Evolutionary conservation across 1,140 invertebrate genomes (phyloP).

Genomic region (Phymastichus coffea): DNA sequence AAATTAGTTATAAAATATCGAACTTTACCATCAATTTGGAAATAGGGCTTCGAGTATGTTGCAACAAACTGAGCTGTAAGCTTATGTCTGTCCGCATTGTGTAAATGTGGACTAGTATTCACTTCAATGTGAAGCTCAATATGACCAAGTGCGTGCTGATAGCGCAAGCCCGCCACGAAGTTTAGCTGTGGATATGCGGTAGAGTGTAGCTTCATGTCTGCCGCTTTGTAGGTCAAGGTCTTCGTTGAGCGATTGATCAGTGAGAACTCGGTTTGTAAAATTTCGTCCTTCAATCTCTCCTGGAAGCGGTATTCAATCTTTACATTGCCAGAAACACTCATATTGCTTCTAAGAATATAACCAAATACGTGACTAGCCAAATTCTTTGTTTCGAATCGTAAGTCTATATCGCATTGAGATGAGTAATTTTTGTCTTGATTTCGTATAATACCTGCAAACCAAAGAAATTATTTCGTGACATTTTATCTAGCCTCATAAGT

Average conservation of each 20-base stretch:
- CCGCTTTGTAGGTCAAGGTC: constrained; percentile 60
- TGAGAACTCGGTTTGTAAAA: constrained; percentile 65
- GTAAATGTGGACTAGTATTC: constrained; percentile 54
- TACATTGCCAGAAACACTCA: constrained; percentile 60
- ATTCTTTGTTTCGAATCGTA: constrained; percentile 70
- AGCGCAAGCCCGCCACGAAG: constrained; percentile 66
- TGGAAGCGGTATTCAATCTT: constrained; percentile 70
- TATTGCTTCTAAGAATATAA: constrained; percentile 62
- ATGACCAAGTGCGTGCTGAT: constrained; percentile 61
- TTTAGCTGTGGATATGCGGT: constrained; percentile 76
- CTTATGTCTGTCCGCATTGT: constrained; percentile 57
- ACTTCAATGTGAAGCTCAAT: constrained; percentile 58
- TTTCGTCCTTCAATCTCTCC: constrained; percentile 63
- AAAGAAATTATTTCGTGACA: neutral
- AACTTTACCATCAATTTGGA: constrained; percentile 37
- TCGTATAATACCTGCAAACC: constrained; percentile 50
- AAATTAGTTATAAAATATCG: neutral
- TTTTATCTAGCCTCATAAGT: neutral
- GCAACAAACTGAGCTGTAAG: constrained; percentile 59
- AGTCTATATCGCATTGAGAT: constrained; percentile 68
- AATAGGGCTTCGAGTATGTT: constrained; percentile 57
- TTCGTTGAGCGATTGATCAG: constrained; percentile 66
- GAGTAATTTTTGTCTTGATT: constrained; percentile 66
- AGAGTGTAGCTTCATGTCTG: constrained; percentile 66
- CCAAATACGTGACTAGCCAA: constrained; percentile 67